Base-by-base conservation (phyloP, 2,113 vertebrate species). In the Microtus pennsylvanicus region DNA sequence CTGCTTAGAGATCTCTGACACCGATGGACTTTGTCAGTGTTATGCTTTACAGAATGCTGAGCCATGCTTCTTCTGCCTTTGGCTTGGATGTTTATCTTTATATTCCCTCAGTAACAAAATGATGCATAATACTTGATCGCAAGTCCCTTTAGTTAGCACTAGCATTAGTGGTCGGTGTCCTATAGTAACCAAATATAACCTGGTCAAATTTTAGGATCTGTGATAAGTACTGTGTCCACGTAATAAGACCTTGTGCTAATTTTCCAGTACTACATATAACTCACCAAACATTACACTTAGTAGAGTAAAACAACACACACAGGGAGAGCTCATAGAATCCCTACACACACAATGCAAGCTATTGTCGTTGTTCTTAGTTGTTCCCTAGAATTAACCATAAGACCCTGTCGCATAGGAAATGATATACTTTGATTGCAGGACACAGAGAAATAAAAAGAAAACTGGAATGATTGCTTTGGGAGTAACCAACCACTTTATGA, bases 221-320 rank as follows among this genome's bases (percentile, higher is more conserved):
- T 30, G 26, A 28, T 50, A 94, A 96, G 95, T 2, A 70, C 28
- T 55, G 50, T 76, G 47, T 95, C 21, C 22, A 74, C 38, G 17
- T 94, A 83, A 76, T 22, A 90, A 65, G 17, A 61, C 4, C 45
- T 96, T 33, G 35, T 52, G 22, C 65, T 95, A 52, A 24, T 76
- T 94, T 90, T 61, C 45, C 22, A 86, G n/a, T 94, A 50, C 58
- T 92, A 2, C 3, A 35, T 70, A 93, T 7, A 96, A 92, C 70
- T 76, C 63, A 77, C n/a, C 65, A 78, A 24, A 88, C 91, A 92
- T n/a, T 75, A 81, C 89, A 90, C 30, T 70, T 88, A 86, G 24
- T 30, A 45, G 2, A 19, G 72, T 47, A 78, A 80, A 78, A 87
- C 5, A 69, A 74, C 19, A 90, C 3, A 11, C 50, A n/a, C 3